Percentiles rank a stretch among this genome's conserved stretches.
Evolutionary conservation across 2,113 vertebrate genomes (phyloP).

Genomic region (Theristicus caerulescens): DNA sequence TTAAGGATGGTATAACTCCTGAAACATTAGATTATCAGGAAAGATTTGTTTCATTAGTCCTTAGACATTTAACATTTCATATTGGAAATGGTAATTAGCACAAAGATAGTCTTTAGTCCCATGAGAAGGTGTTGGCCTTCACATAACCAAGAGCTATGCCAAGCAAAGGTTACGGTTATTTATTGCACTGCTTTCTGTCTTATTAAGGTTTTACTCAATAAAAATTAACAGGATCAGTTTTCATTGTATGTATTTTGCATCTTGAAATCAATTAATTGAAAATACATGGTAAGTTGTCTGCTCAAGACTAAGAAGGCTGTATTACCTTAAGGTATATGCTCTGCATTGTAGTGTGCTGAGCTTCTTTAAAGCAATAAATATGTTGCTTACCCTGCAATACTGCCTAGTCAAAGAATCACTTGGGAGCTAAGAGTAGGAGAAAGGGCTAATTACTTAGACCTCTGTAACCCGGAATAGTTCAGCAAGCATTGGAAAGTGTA

Average conservation of each 20-base stretch:
- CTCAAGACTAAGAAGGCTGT: constrained; percentile 24
- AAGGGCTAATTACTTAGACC: background rate
- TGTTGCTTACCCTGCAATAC: background rate
- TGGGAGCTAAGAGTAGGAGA: background rate
- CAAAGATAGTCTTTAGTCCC: constrained; percentile 46
- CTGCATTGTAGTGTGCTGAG: background rate
- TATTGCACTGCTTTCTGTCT: constrained; percentile 49
- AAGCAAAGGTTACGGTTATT: constrained; percentile 68
- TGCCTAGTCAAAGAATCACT: background rate
- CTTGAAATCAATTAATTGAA: constrained; percentile 61
- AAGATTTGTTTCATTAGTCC: constrained; percentile 61
- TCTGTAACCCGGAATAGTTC: background rate
- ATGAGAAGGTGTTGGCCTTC: constrained; percentile 48
- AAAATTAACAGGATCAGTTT: constrained; percentile 41
- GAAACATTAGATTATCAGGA: constrained; percentile 35
- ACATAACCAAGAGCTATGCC: background rate
- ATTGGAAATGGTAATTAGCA: constrained; percentile 67
- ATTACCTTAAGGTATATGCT: background rate
- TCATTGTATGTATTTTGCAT: constrained; percentile 35
- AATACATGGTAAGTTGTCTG: background rate
- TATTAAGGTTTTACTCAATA: constrained; percentile 48
- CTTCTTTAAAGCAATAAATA: background rate
- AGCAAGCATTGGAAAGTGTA: background rate
- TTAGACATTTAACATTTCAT: constrained; percentile 68
- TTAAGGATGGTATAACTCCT: constrained; percentile 15